Evolutionary conservation across 2,888 invertebrate genomes (phyloP), one percentile per base, ranked within the genome.

Genomic region (Hirtodrosophila trivittata): DNA sequence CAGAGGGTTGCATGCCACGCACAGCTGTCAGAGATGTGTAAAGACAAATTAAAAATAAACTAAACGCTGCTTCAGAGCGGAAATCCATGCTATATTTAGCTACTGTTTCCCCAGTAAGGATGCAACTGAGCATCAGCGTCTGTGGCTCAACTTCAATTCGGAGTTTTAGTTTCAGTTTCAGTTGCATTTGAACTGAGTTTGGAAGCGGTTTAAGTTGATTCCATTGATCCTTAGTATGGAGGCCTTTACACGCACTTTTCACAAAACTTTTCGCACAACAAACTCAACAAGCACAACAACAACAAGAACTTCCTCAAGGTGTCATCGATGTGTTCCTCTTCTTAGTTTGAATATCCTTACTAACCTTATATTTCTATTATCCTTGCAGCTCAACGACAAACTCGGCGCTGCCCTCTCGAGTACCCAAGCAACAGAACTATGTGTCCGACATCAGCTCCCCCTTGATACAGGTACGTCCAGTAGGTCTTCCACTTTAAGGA

Each of bases 361-460:
- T 54, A 21, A 16, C 6, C 3, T 30, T 35, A 28, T 37, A 0
- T 16, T 45, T 32, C 43, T 13, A 25, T 26, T 47, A 66, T 51
- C 13, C 43, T 84, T 89, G 51, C 81, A 91, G 90, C 86, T 89
- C 90, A 77, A 88, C 90, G 66, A 87, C 89, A 83, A 91, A 90
- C 77, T 93, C 93, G 68, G 89, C 90, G 52, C 88, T 90, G 72
- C 89, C 90, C 33, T 88, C 86, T 39, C 89, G 88, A 72, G 83
- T 78, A 46, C 88, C 90, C 56, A 89, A 89, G 85, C 89, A 87
- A 88, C 89, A 89, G 75, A 91, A 89, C 62, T 89, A 95, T 95
- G 89, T 97, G 95, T 96, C 92, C 93, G 96, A 96, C 73, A 93
- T 97, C 69, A 97, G 96, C 92, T 98, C 97, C 46, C 98, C 98